These are phyloP conservation scores for Crocodylus rhombifer DNA, from an alignment of 2,797 vertebrate genomes.

Conservation along the genomic window DNA sequence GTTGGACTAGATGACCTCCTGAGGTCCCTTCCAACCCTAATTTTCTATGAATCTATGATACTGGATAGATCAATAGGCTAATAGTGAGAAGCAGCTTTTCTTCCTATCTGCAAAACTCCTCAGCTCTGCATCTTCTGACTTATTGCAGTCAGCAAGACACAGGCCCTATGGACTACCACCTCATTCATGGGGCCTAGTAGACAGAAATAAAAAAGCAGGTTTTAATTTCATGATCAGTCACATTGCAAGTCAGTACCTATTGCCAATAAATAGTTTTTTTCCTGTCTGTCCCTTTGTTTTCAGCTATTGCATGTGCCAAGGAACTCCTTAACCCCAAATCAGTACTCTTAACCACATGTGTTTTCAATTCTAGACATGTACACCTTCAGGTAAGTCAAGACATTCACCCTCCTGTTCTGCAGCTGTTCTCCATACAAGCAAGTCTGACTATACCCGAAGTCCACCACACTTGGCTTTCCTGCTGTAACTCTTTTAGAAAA, in stretches of 20 bases:
- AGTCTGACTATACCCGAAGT: neutral
- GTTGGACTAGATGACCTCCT: no score
- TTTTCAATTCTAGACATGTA: neutral
- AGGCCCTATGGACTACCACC: neutral
- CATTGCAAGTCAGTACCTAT: neutral
- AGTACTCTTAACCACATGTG: neutral
- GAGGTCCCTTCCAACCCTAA: no score
- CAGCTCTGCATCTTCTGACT: neutral
- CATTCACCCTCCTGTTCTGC: neutral
- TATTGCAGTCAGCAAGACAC: neutral
- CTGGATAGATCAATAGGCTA: no score
- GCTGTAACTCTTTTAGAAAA: neutral
- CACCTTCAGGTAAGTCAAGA: neutral
- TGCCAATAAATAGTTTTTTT: neutral
- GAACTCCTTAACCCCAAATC: neutral
- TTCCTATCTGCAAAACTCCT: neutral
- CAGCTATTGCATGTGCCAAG: neutral
- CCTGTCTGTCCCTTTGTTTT: neutral
- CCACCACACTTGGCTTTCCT: no score
- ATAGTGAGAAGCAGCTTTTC: no score
- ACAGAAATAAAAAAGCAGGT: neutral
- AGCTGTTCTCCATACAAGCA: neutral
- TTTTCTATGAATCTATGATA: no score
- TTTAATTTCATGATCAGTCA: neutral
- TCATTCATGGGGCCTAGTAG: neutral